Base-by-base conservation (phyloP, 2,888 invertebrate species). In the Athalia rosae region DNA sequence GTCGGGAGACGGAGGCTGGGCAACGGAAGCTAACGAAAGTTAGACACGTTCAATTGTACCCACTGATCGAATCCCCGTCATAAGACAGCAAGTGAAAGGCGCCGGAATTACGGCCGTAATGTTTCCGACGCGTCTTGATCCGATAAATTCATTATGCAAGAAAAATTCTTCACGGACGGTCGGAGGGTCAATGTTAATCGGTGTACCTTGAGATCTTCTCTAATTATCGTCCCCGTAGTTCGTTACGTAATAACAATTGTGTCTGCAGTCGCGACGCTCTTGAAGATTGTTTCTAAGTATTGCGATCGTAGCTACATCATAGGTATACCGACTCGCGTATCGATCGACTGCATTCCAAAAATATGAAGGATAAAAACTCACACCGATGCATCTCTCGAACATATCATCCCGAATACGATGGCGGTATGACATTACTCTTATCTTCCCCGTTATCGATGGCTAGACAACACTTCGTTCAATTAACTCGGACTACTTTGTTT, bases 181-280 rank as follows among this genome's bases (percentile, higher is more conserved):
- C 15, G 45, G 58, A 71, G 71, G 71, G 71, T 71, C 71, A 71
- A 71, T 71, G 71, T 58, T 58, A 58, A 71, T 71, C 71, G 15
- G 45, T 13, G n/a, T 15, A 56, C 58, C 71, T 71, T 71, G 71
- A 71, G 71, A 71, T 71, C 15, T 45, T 71, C 4, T 58, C 45
- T 8, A 58, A 45, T 71, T 58, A 71, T 58, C 13, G 5, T 58
- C 28, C 28, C 28, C 28, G 28, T 3, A 45, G 58, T 71, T 71
- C 45, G 45, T 71, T 45, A 58, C 45, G 45, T 58, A 71, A 58
- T 9, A 58, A 13, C 45, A 69, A 69, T 53, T 9, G 43, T n/a
- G 15, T 4, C 45, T 71, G 4, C 9, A 71, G 45, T 43, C 58
- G 45, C 48, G 6, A 9, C 45, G 58, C 15, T 58, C 71, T 50